Evolutionary conservation across 92 coral and sea anemone species (phyloP).

Genomic region (Meandrina meandrites): DNA sequence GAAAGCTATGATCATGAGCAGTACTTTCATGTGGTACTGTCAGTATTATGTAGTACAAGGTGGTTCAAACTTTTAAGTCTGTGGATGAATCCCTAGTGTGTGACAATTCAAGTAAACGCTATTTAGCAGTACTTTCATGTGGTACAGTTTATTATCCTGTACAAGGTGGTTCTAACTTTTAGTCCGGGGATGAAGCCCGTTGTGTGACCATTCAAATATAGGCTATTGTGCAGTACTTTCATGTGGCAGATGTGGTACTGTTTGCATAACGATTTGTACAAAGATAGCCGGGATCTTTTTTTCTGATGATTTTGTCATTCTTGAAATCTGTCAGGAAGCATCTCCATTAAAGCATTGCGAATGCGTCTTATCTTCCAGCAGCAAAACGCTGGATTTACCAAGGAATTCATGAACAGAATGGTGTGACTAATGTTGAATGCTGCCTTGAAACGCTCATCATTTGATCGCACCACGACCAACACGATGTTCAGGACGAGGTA

Average conservation of each 20-base stretch:
- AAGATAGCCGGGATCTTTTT: too few species aligned
- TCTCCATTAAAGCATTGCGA: background rate
- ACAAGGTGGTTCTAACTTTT: too few species aligned
- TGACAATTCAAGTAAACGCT: too few species aligned
- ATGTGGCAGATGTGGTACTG: background rate
- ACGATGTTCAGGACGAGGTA: slow-evolving; percentile 14
- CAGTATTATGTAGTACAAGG: too few species aligned
- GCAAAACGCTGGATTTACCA: slow-evolving; percentile 14
- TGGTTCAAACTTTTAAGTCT: too few species aligned
- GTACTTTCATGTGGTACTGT: too few species aligned
- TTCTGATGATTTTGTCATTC: background rate
- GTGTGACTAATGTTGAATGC: slow-evolving; percentile 33
- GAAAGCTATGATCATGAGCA: too few species aligned
- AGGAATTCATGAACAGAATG: slow-evolving; percentile 25
- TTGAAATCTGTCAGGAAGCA: slow-evolving; percentile 1
- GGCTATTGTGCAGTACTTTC: background rate
- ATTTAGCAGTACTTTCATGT: too few species aligned
- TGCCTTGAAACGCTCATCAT: slow-evolving; percentile 32
- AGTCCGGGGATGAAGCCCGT: background rate
- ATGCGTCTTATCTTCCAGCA: slow-evolving; percentile 27
- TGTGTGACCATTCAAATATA: background rate
- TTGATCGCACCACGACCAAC: slow-evolving; percentile 13
- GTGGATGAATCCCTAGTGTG: too few species aligned
- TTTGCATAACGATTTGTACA: background rate
- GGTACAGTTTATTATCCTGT: too few species aligned